These are phyloP conservation scores for Orthosia cruda DNA, from an alignment of 2,888 invertebrate genomes.

Conservation along the genomic window DNA sequence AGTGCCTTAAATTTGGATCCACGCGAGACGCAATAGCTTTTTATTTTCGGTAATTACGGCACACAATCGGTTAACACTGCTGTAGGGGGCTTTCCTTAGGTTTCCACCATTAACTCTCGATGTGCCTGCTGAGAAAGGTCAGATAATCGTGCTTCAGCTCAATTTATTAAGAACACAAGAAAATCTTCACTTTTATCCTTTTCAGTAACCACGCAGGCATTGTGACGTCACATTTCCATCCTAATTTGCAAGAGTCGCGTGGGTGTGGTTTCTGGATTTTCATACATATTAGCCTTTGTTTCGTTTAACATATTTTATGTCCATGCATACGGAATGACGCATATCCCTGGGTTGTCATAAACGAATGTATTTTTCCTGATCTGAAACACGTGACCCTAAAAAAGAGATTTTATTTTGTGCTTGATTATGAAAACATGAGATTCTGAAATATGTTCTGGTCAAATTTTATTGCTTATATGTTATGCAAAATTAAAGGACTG, in stretches of 20 bases:
- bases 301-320: constrained; percentile 62
- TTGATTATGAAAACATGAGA: too few species aligned
- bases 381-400: constrained; percentile 27
- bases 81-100: too few species aligned
- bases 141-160: too few species aligned
- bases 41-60: too few species aligned
- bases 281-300: constrained; percentile 59
- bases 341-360: constrained; percentile 50
- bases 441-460: too few species aligned
- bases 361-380: constrained; percentile 40
- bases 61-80: too few species aligned
- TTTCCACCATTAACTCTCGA: too few species aligned
- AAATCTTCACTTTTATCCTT: too few species aligned
- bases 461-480: constrained; percentile 12
- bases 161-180: too few species aligned
- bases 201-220: background rate
- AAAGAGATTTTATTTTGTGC: constrained; percentile 12
- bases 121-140: too few species aligned
- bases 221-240: constrained; percentile 19
- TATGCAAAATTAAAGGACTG: background rate
- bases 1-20: too few species aligned
- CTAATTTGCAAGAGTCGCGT: constrained; percentile 41
- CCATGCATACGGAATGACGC: constrained; percentile 57
- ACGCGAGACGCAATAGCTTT: too few species aligned
- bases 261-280: constrained; percentile 44